Evolutionary conservation across 2,797 vertebrate species (phyloP).

Genomic region (Myiotriccus ornatus): DNA sequence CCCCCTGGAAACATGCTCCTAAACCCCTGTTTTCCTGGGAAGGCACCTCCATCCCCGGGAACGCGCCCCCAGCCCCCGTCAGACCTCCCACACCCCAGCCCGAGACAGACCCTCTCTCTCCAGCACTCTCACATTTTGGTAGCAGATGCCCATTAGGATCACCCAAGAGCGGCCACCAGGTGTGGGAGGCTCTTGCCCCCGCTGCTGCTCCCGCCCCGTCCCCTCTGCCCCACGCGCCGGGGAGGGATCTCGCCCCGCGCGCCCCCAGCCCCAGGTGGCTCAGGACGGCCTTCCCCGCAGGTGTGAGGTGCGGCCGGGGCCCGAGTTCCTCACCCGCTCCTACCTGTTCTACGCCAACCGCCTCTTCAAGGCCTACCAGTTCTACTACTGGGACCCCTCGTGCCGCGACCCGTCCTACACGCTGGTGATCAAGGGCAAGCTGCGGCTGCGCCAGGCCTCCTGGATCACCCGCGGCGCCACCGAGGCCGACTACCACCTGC

Average conservation of each 20-base stretch:
- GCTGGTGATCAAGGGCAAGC: constrained; percentile 85
- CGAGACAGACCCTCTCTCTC: no score
- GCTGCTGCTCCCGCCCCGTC: rapidly evolving
- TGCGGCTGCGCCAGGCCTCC: constrained; percentile 86
- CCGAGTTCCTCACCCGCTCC: constrained; percentile 88
- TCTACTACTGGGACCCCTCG: constrained; percentile 85
- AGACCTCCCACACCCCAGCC: background rate
- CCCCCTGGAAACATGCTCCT: rapidly evolving
- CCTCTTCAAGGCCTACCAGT: constrained; percentile 86
- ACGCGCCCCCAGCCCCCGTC: background rate
- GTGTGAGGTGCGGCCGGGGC: constrained; percentile 89
- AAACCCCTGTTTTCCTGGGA: background rate
- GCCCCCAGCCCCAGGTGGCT: rapidly evolving
- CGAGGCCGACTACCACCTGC: constrained; percentile 86
- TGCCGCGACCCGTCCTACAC: constrained; percentile 85
- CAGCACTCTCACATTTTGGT: rapidly evolving
- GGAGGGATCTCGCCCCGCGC: rapidly evolving
- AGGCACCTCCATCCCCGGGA: constrained; percentile 71
- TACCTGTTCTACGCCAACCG: constrained; percentile 86
- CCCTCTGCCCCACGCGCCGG: rapidly evolving
- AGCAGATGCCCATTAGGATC: background rate
- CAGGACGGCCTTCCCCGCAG: constrained; percentile 56
- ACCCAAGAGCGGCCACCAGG: rapidly evolving
- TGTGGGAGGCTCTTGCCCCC: background rate
- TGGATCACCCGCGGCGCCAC: constrained; percentile 90